phyloP scores from a whole-genome alignment of 2,888 invertebrate species.

The Drosophila buzzatii region DNA sequence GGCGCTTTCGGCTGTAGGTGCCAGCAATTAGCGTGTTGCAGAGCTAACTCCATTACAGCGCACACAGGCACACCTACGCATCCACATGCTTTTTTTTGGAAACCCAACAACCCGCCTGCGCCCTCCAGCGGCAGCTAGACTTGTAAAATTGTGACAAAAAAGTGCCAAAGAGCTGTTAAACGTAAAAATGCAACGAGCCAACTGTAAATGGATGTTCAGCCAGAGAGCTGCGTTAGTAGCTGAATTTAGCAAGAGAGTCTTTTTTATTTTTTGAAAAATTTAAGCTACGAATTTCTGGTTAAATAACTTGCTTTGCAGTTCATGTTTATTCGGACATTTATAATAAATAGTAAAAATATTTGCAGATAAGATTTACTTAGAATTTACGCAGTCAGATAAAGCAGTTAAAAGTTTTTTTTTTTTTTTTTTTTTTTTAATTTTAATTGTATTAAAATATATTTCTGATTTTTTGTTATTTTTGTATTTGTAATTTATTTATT shows the following conservation, averaged over 20 bases:
- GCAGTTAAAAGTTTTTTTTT: no score
- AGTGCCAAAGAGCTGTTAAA: background rate
- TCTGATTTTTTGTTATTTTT: no score
- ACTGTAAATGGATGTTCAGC: conserved; percentile 15
- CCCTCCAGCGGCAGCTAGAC: background rate
- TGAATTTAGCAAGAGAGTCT: background rate
- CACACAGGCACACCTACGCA: background rate
- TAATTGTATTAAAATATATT: no score
- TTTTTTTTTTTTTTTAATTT: no score
- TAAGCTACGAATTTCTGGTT: no score
- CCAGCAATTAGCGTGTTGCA: conserved; percentile 56
- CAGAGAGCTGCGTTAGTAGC: background rate
- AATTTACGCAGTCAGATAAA: no score
- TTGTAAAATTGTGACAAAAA: conserved; percentile 5
- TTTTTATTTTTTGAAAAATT: background rate
- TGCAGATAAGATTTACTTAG: no score
- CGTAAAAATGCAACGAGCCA: conserved; percentile 20
- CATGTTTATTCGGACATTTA: no score
- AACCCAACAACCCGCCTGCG: background rate
- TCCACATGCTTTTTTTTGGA: conserved; percentile 2
- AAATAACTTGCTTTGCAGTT: background rate
- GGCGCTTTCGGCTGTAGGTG: conserved; percentile 21
- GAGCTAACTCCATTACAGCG: conserved; percentile 28
- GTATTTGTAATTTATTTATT: no score
- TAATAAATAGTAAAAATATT: no score